Base-by-base conservation (phyloP, 2,113 vertebrate species). In the Tamias sibiricus region DNA sequence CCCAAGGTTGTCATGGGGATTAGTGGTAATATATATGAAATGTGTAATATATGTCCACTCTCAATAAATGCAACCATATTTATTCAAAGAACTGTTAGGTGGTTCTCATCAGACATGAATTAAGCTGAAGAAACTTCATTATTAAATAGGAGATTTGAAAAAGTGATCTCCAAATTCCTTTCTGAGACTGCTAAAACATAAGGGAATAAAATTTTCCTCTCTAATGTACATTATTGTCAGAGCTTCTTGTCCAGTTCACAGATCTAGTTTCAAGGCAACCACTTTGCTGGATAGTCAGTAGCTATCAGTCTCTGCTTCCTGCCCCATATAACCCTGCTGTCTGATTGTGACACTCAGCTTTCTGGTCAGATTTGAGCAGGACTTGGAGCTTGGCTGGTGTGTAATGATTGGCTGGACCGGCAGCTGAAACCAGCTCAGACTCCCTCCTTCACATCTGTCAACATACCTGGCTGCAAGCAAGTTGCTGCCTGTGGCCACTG, bases 401-500 rank as follows among this genome's bases (percentile, higher is more conserved):
- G 71, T 90, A 54, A 49, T 96, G 97, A 98, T 97, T 98, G 96
- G 96, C 94, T 75, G 89, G 64, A 28, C 35, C 75, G 87, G 82
- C 35, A 40, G 91, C 91, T 35, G 64, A 93, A 89, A 80, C 62
- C 79, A 83, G 57, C 10, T 0, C 22, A 10, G 26, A 28, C 86
- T 90, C 96, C 96, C 90, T 96, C 97, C 95, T 95, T 96, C 96
- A 96, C 95, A 85, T 97, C 95, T 97, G 97, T 97, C 96, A 94
- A 87, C 79, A 97, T 66, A 93, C 93, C 96, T 95, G 64, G 16
- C 64, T 82, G 24, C 76, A 62, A 77, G 72, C 77, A 90, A 87
- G 75, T 87, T 57, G 0, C 40, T 84, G 83, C 94, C 75, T 1
- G 24, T 90, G 87, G 81, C 79, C 79, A 74, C 86, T 77, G 35